Base-by-base conservation (phyloP, 1,140 invertebrate species). In the Drosophila arawakana region DNA sequence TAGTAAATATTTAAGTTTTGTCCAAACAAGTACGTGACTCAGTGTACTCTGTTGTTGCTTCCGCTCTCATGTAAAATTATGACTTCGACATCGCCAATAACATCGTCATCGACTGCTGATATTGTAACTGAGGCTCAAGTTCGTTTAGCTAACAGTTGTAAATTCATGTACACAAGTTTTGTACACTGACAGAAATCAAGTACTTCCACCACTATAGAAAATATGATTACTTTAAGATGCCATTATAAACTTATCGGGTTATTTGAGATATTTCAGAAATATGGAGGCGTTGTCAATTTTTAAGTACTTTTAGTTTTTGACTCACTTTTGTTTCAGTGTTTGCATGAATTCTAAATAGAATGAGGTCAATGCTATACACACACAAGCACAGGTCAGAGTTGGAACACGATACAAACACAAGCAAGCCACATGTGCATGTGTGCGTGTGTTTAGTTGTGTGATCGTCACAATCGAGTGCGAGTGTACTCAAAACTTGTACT, bases 281-380 rank as follows among this genome's bases (percentile, higher is more conserved):
- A 25, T 1, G 0, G 2, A 25, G 2, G 25, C 2, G 25, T 25
- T 25, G 2, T 1, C 25, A 25, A 25, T 25, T 3, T 25, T 25
- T 25, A 25, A 3, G 25, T 25, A 25, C 25, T 25, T 25, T 25
- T 25, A 25, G 25, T 25, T 25, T 25, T 25, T 1, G 25, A 25
- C 41, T 3, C n/a, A 43, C 41, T n/a, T 43, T 15, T 30, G 25
- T 30, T 30, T 30, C 25, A 30, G 25, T 30, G 25, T 30, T 3
- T 39, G 37, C 7, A 39, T 39, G 30, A 35, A 39, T 49, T 47
- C 44, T 10, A 13, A 13, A 30, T 43, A 43, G 54, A 73, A 67
- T 59, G 13, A 10, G 54, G 52, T 73, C 61, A 73, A 68, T 65
- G 61, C 35, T 46, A 67, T 21, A 41, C 13, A 46, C 46, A 18